A percentile compares a stretch with the other conserved stretches of the same genome.
phyloP scores from a whole-genome alignment of 2,797 vertebrate species.

The Yasuhikotakia modesta region DNA sequence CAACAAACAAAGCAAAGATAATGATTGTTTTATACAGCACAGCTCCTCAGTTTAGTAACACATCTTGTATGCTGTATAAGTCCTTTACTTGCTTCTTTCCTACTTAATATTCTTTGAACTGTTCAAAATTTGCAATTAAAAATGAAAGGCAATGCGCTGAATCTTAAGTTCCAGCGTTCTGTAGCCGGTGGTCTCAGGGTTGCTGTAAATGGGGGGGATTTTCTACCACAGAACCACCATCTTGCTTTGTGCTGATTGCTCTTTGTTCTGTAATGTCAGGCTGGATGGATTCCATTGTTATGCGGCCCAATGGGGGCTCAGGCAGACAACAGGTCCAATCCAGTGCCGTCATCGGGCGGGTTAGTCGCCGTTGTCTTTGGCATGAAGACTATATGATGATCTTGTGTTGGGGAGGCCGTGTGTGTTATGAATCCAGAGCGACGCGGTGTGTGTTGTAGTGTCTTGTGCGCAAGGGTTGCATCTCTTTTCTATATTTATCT shows the following conservation, averaged over 20 bases:
- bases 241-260: slow-evolving; percentile 49
- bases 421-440: slow-evolving; percentile 35
- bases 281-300: slow-evolving; percentile 41
- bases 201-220: slow-evolving; percentile 4
- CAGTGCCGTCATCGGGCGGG: slow-evolving; percentile 36
- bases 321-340: slow-evolving; percentile 49
- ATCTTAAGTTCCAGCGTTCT: slow-evolving; percentile 13
- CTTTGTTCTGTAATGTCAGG: slow-evolving; percentile 34
- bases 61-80: background rate
- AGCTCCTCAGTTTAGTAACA: background rate
- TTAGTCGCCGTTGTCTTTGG: slow-evolving; percentile 44
- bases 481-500: slow-evolving; percentile 85
- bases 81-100: background rate
- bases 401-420: slow-evolving; percentile 25
- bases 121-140: slow-evolving; percentile 28
- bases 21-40: background rate
- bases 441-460: slow-evolving; percentile 45
- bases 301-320: slow-evolving; percentile 34
- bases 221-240: slow-evolving; percentile 9
- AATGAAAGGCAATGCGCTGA: slow-evolving; percentile 19
- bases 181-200: background rate
- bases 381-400: slow-evolving; percentile 40
- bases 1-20: background rate
- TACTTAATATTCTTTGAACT: background rate
- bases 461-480: slow-evolving; percentile 72